Evolutionary conservation across 2,888 invertebrate genomes (phyloP), one percentile per base, ranked within the genome.

Genomic region (Listrodromus nycthemerus): DNA sequence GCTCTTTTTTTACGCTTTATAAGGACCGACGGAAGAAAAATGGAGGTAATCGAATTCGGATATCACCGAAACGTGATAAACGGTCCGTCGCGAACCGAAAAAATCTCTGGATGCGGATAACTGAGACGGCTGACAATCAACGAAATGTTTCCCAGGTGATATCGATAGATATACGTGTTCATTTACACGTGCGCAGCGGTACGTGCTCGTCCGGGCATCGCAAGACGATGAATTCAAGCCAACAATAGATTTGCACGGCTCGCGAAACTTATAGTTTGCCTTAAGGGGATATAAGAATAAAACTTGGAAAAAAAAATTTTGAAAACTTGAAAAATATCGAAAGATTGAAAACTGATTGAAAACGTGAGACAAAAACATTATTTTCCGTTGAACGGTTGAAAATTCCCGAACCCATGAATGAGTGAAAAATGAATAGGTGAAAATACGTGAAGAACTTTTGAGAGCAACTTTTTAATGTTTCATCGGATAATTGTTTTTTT

Each of bases 181-280:
- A 30, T 27, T 21, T 24, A 69, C 63, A 69, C 77, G 83, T 80
- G 70, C 58, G 41, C 66, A 13, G 21, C 45, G 67, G 58, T 71
- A 66, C 63, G 75, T 50, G 27, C 77, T 67, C 41, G 58, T 76
- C 71, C 61, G 83, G 83, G 77, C 73, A 30, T n/a, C 45, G 45
- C 61, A 41, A 73, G 73, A 69, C 80, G 71, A 55, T 73, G 67
- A 67, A 70, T 84, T 77, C 55, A 41, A 71, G 80, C 80, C 83
- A 84, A 84, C 83, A 84, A 80, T 83, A 83, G 83, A 80, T 77
- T 80, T 45, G 58, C 80, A 67, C 73, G 24, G 77, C 69, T 80
- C 67, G 65, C 73, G 21, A 58, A 80, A 80, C 63, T 80, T 70
- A 70, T 48, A 80, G 48, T 61, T 58, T 24, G 24, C 30, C 27